A percentile compares a stretch with the other conserved stretches of the same genome.
These are phyloP conservation scores for Cylindroiulus punctatus DNA, from an alignment of 2,888 invertebrate species.

Conservation along the genomic window DNA sequence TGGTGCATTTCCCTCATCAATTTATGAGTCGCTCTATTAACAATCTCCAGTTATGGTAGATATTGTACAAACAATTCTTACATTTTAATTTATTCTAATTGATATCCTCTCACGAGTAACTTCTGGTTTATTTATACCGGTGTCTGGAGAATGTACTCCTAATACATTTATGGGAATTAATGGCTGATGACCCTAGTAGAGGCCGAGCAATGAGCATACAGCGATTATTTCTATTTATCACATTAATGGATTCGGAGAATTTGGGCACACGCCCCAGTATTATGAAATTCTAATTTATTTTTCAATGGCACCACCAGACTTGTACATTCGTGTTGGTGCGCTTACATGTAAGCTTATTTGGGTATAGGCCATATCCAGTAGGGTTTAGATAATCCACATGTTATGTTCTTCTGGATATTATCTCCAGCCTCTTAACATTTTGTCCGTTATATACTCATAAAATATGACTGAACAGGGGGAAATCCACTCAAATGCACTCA, in stretches of 20 bases:
- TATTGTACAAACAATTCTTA: not conserved
- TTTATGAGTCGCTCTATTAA: not conserved
- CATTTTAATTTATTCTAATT: not conserved
- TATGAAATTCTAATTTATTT: not conserved
- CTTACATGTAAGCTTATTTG: not conserved
- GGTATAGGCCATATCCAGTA: not conserved
- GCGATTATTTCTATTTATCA: constrained; percentile 7
- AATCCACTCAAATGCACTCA: not conserved
- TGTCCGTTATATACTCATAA: not conserved
- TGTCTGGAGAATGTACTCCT: not conserved
- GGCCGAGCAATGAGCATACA: not conserved
- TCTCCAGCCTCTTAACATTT: not conserved
- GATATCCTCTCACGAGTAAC: not conserved
- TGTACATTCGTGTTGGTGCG: not conserved
- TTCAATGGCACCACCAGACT: not conserved
- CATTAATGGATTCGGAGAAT: constrained; percentile 37
- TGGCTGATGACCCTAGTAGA: constrained; percentile 11
- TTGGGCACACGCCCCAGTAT: not conserved
- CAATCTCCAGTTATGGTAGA: not conserved
- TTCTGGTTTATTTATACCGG: not conserved
- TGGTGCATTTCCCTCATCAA: not conserved
- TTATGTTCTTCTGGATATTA: constrained; percentile 29
- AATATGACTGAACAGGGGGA: not conserved
- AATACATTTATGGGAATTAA: not conserved
- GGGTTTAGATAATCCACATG: constrained; percentile 15